These are phyloP conservation scores for Parelbella ahira DNA, from an alignment of 2,888 invertebrate genomes.

Conservation along the genomic window DNA sequence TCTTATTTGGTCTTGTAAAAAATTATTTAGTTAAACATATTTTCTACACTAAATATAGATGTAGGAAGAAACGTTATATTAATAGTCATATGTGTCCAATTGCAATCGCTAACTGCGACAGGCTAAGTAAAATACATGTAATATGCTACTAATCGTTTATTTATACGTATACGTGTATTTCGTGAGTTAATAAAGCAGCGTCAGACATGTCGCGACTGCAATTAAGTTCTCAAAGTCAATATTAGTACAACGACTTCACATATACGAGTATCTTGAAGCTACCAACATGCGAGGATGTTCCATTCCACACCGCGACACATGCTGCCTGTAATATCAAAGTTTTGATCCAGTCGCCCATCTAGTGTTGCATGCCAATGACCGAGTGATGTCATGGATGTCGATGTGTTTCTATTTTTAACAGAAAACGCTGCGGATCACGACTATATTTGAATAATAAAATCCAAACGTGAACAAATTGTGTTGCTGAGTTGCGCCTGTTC, in stretches of 20 bases:
- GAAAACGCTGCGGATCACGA: too few relatives aligned
- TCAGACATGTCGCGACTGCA: conserved; percentile 32
- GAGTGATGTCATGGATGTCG: conserved; percentile 15
- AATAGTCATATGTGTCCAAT: too few relatives aligned
- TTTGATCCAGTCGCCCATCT: conserved; percentile 27
- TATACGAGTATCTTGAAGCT: conserved; percentile 29
- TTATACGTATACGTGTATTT: conserved; percentile 24
- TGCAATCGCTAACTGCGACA: too few relatives aligned
- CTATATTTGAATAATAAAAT: too few relatives aligned
- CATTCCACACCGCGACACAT: conserved; percentile 31
- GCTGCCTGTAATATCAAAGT: conserved; percentile 34
- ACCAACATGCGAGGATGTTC: conserved; percentile 25
- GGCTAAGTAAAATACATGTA: too few relatives aligned
- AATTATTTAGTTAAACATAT: too few relatives aligned
- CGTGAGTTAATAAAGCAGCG: conserved; percentile 34
- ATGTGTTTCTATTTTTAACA: conserved; percentile 27
- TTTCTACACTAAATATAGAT: too few relatives aligned
- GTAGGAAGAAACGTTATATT: too few relatives aligned
- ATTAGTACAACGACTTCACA: conserved; percentile 35
- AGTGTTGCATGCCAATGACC: conserved; percentile 28
- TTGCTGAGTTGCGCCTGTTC: conserved; percentile 35
- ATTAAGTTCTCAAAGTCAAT: conserved; percentile 39
- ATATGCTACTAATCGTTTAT: too few relatives aligned
- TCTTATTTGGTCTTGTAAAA: too few relatives aligned
- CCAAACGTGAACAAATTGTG: conserved; percentile 31